phyloP scores from a whole-genome alignment of 1,140 invertebrate genomes.

The Caenorhabditis tropicalis region DNA sequence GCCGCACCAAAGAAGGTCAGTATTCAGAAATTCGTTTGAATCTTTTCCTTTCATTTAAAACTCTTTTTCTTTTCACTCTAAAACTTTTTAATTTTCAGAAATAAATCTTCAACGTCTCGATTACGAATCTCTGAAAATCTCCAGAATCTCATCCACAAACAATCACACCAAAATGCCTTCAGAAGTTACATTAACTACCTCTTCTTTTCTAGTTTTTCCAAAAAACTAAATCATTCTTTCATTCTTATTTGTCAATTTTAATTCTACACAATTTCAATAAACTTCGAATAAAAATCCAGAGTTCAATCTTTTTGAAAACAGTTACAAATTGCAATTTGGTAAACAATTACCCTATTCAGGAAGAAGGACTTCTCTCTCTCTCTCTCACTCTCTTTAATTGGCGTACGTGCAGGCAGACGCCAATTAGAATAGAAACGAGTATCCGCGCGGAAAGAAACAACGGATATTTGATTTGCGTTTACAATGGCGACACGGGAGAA shows the following conservation, averaged over 20 bases:
- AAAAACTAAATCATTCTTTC: no score
- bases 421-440: slow-evolving; percentile 14
- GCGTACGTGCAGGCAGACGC: neutral
- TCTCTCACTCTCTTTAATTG: no score
- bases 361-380: neutral
- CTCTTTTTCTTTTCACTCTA: neutral
- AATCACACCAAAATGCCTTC: slow-evolving; percentile 21
- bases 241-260: no score
- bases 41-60: neutral
- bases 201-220: neutral
- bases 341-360: slow-evolving; percentile 19
- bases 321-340: neutral
- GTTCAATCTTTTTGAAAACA: no score
- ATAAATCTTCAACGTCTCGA: neutral
- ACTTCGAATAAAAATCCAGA: no score
- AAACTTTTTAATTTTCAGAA: slow-evolving; percentile 34
- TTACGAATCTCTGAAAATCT: slow-evolving; percentile 11
- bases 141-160: slow-evolving; percentile 17
- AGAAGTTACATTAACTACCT: neutral
- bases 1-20: slow-evolving; percentile 46
- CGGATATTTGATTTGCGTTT: slow-evolving; percentile 27
- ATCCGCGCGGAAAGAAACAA: slow-evolving; percentile 7
- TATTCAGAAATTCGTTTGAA: neutral
- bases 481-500: neutral
- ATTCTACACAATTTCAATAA: no score